These are phyloP conservation scores for Mallateleia sp. DNA, from an alignment of 2,888 invertebrate genomes.

Conservation along the genomic window DNA sequence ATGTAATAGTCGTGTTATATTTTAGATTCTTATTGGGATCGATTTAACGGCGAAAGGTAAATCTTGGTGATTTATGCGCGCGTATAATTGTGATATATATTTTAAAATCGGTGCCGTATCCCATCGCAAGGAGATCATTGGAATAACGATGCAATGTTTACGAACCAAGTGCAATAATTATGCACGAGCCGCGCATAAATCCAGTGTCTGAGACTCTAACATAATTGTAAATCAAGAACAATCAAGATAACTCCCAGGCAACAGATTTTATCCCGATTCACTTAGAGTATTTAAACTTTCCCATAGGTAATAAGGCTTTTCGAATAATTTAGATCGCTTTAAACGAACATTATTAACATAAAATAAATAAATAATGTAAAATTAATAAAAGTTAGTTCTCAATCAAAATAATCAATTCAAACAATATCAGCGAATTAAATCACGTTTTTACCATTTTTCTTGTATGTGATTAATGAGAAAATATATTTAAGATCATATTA, in stretches of 20 bases:
- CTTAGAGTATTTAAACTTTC: background rate
- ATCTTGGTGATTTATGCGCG: slow-evolving; percentile 57
- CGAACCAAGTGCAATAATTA: slow-evolving; percentile 23
- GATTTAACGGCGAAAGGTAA: slow-evolving; percentile 64
- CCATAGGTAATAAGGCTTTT: background rate
- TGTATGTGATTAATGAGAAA: too few species aligned
- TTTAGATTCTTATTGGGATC: slow-evolving; percentile 64
- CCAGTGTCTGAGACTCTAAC: background rate
- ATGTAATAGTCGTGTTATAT: slow-evolving; percentile 63
- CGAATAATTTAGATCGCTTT: background rate
- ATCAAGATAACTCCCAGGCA: slow-evolving; percentile 18
- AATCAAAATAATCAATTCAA: too few species aligned
- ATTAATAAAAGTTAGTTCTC: too few species aligned
- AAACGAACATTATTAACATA: background rate
- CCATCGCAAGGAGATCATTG: slow-evolving; percentile 5
- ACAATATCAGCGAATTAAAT: too few species aligned
- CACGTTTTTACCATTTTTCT: too few species aligned
- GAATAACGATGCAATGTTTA: slow-evolving; percentile 41
- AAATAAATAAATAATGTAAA: too few species aligned
- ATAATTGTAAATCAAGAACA: slow-evolving; percentile 47
- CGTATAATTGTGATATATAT: slow-evolving; percentile 67
- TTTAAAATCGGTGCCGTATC: slow-evolving; percentile 26
- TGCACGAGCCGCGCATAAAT: slow-evolving; percentile 34
- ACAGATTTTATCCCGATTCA: background rate
- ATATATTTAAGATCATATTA: too few species aligned